Percentiles rank a stretch among this genome's conserved stretches.
Evolutionary conservation across 2,113 vertebrate genomes (phyloP).

Genomic region (Vidua chalybeata): DNA sequence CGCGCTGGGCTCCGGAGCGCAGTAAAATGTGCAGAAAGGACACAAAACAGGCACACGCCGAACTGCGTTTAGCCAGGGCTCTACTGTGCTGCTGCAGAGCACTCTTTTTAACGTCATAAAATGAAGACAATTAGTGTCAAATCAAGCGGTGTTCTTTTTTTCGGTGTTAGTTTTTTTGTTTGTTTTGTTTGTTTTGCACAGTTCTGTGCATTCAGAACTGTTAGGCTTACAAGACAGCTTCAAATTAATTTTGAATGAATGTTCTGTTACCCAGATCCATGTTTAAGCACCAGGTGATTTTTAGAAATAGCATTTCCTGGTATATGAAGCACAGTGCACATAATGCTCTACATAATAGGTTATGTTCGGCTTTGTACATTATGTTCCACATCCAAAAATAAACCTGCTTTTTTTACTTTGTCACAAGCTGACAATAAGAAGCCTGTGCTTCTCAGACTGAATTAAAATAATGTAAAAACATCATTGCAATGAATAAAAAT

Average conservation of each 20-base stretch:
- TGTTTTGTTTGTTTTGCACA: too few species aligned
- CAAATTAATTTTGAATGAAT: background rate
- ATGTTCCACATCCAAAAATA: background rate
- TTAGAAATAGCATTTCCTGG: background rate
- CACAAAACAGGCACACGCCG: rapidly evolving
- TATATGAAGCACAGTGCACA: rapidly evolving
- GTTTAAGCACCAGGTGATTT: background rate
- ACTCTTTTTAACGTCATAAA: background rate
- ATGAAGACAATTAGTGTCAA: background rate
- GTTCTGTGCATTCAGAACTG: background rate
- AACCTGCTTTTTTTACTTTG: background rate
- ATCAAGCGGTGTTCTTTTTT: background rate
- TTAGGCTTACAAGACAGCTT: background rate
- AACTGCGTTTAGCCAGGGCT: rapidly evolving
- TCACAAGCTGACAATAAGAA: background rate
- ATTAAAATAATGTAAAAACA: background rate
- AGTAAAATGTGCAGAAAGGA: rapidly evolving
- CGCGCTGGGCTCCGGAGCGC: background rate
- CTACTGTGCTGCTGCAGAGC: background rate
- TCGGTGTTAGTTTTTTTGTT: background rate
- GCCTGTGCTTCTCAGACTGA: background rate
- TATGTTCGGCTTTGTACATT: background rate
- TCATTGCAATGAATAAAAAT: background rate
- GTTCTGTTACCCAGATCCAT: background rate
- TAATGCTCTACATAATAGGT: background rate